These are phyloP conservation scores for Erythrolamprus reginae DNA, from an alignment of 2,113 vertebrate species.

Conservation along the genomic window DNA sequence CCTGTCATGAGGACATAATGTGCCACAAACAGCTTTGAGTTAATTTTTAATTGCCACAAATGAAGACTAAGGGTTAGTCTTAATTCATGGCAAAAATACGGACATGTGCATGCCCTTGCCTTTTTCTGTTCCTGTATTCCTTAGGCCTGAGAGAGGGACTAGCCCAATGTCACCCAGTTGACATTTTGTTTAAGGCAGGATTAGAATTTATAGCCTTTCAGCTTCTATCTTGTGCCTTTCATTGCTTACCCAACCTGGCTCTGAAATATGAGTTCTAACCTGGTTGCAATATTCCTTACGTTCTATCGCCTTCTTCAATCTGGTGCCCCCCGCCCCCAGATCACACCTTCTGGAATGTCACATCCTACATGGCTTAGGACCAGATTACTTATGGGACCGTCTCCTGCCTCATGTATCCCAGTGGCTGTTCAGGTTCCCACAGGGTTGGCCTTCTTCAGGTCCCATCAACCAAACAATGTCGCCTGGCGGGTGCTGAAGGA, in stretches of 20 bases:
- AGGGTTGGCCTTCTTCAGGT: too few relatives aligned
- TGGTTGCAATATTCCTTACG: background rate
- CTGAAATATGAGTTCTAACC: background rate
- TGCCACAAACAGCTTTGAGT: background rate
- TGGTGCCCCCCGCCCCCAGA: too few relatives aligned
- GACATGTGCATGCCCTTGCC: background rate
- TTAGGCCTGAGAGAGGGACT: background rate
- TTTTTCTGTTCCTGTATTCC: background rate
- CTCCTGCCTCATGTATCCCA: too few relatives aligned
- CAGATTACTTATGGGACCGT: too few relatives aligned
- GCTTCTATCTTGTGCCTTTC: background rate
- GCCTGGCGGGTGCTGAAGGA: too few relatives aligned
- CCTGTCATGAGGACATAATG: background rate
- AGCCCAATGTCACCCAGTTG: background rate
- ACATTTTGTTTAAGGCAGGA: background rate
- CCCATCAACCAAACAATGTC: too few relatives aligned
- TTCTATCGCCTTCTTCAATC: background rate
- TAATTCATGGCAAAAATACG: background rate
- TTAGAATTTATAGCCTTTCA: background rate
- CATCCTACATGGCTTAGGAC: too few relatives aligned
- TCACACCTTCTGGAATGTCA: background rate
- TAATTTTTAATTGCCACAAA: background rate
- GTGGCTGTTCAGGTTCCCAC: too few relatives aligned
- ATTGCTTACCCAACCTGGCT: background rate
- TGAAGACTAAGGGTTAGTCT: background rate